These are phyloP conservation scores for Sylvia atricapilla DNA, from an alignment of 2,113 vertebrate genomes.

Conservation along the genomic window DNA sequence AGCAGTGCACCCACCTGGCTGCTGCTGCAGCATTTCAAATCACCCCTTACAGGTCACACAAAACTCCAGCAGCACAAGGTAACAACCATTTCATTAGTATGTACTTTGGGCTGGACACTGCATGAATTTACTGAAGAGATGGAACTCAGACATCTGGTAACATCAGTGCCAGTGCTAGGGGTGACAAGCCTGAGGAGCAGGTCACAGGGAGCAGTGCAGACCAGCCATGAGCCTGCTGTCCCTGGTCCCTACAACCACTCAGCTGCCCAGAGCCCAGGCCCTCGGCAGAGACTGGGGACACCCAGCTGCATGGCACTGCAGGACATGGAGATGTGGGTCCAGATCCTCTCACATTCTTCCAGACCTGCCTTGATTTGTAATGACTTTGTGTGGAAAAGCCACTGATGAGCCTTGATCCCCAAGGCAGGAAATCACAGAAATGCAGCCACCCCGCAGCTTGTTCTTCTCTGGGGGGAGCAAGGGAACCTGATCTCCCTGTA, in stretches of 20 bases:
- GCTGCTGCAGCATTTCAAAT: neutral
- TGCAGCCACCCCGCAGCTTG: rapidly evolving
- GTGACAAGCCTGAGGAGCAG: neutral
- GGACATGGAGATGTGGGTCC: rapidly evolving
- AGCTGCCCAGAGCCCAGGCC: rapidly evolving
- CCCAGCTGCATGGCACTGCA: neutral
- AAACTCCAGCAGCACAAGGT: neutral
- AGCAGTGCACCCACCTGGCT: neutral
- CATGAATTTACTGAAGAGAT: neutral
- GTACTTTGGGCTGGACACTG: neutral
- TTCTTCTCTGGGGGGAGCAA: neutral
- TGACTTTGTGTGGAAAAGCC: neutral
- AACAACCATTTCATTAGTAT: neutral
- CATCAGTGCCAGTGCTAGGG: too few relatives aligned
- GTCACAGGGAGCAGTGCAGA: rapidly evolving
- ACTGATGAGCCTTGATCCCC: rapidly evolving
- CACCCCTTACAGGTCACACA: rapidly evolving
- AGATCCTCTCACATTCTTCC: too few relatives aligned
- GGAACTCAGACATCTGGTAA: neutral
- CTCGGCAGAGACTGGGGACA: rapidly evolving
- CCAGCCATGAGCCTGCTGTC: rapidly evolving
- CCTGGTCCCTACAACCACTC: rapidly evolving
- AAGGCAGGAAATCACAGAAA: neutral
- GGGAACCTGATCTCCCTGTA: rapidly evolving
- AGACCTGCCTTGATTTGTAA: rapidly evolving